phyloP scores from a whole-genome alignment of 2,797 vertebrate species.

The Hozukius guyotensis region DNA sequence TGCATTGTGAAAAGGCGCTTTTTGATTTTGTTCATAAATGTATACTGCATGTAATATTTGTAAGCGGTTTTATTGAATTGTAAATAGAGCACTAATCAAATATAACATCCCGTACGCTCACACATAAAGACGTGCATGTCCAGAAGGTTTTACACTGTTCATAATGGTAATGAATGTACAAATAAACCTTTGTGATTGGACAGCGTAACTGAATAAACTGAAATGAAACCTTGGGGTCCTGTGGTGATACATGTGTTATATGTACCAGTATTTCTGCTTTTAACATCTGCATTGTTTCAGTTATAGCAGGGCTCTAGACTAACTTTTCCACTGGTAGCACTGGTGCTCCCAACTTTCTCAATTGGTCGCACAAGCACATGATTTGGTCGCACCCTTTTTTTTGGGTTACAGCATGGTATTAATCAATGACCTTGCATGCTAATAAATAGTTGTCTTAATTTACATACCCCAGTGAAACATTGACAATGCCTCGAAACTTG shows the following conservation, averaged over 20 bases:
- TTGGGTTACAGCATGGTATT: too few species aligned
- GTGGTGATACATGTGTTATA: background rate
- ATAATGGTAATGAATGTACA: conserved; percentile 69
- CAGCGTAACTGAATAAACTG: conserved; percentile 60
- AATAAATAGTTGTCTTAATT: too few species aligned
- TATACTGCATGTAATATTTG: conserved; percentile 67
- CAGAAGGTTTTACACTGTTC: conserved; percentile 71
- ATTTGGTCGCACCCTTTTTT: too few species aligned
- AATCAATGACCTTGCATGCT: too few species aligned
- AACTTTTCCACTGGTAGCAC: too few species aligned
- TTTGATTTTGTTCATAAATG: conserved; percentile 45
- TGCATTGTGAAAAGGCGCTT: conserved; percentile 19
- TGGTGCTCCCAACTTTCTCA: too few species aligned
- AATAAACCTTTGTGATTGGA: conserved; percentile 68
- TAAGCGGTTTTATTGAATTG: conserved; percentile 57
- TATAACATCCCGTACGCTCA: conserved; percentile 59
- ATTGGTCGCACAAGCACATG: too few species aligned
- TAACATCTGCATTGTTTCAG: background rate
- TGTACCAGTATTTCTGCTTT: background rate
- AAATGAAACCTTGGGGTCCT: conserved; percentile 24
- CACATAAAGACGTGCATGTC: conserved; percentile 73
- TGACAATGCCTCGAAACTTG: too few species aligned
- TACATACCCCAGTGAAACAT: too few species aligned
- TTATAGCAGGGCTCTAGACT: background rate
- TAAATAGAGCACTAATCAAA: conserved; percentile 70